Base-by-base conservation (phyloP, 2,888 invertebrate genomes). In the Macaria liturata region DNA sequence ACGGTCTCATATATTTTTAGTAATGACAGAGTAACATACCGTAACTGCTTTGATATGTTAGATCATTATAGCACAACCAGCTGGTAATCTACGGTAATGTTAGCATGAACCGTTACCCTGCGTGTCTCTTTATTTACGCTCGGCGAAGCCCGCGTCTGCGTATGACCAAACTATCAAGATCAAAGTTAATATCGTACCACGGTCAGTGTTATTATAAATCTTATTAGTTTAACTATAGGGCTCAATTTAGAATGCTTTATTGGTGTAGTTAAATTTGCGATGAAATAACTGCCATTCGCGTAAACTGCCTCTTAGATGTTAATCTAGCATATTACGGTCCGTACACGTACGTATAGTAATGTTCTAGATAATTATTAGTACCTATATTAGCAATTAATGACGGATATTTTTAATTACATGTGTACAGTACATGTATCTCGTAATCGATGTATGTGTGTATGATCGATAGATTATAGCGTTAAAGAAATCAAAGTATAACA, bases 81-180 rank as follows among this genome's bases (percentile, higher is more conserved):
- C 31, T 45, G 56, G 52, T 59, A 61, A 64, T 63, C 59, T 63
- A 59, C 42, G 57, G 61, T 54, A 48, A 61, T 59, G 52, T 50
- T 62, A 49, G 53, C 61, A 62, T 55, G 66, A 70, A 72, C 70
- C 59, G 71, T 74, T 65, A 62, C 49, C 34, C 58, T 66, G 64
- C 69, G 65, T 64, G 62, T 62, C 65, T 59, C 65, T 74, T 72
- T 70, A 70, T 76, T 75, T 72, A 76, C 72, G 78, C 75, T 76
- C 57, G 46, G 52, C 20, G 53, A 55, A 51, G 54, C 44, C 30
- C 56, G 67, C 65, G 64, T 60, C 1, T 46, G 66, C 62, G 64
- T 64, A 67, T 57, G 34, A 59, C 51, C 49, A 37, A 59, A 64
- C 43, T 63, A 60, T 55, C 50, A 50, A 57, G 56, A 61, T 62